Evolutionary conservation across 2,113 vertebrate species (phyloP), one percentile per base, ranked within the genome.

Genomic region (Pelusios castaneus): DNA sequence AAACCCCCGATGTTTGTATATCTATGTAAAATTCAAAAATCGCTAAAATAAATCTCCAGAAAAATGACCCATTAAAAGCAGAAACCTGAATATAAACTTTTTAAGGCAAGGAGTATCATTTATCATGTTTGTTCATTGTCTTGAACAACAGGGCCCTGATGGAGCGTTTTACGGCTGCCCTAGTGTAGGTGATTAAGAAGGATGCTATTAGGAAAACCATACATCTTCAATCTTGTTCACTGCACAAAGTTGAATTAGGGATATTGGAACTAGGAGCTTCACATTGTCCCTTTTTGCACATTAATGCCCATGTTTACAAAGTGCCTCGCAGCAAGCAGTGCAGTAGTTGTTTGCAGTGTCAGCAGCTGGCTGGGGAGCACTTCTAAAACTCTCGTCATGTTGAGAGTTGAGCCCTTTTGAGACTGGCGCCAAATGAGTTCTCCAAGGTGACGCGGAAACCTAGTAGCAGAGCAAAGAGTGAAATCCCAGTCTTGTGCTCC

Each of bases 301-400:
- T 90, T 24, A 5, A 70, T 82, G 22, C 2, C 0, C 0, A 9
- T 11, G 3, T 84, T 88, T 78, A 47, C 67, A 34, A 25, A 1
- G 2, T n/a, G n/a, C 58, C 0, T 0, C 3, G 76, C 88, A 60
- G 75, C 82, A 90, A 80, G 7, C 63, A 85, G 92, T 25, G 80
- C n/a, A 5, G 17, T 89, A 87, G 63, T 91, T 91, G 82, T 51
- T 47, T 73, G 8, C 79, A 87, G 58, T 92, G 89, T 87, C 84
- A 83, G 70, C 91, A 90, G 88, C 83, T 94, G 93, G 79, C 84
- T 89, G 47, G 60, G 56, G 79, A 89, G 81, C 55, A 0, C 22
- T 56, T 60, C 24, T 78, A 60, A 84, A 56, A 80, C 47, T 3
- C 51, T 73, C 88, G 34, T 58, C 51, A 0, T 1, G 70, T 52